Conservation (phyloP, 2,888 invertebrate genomes). For the Steinernema scapterisci region DNA sequence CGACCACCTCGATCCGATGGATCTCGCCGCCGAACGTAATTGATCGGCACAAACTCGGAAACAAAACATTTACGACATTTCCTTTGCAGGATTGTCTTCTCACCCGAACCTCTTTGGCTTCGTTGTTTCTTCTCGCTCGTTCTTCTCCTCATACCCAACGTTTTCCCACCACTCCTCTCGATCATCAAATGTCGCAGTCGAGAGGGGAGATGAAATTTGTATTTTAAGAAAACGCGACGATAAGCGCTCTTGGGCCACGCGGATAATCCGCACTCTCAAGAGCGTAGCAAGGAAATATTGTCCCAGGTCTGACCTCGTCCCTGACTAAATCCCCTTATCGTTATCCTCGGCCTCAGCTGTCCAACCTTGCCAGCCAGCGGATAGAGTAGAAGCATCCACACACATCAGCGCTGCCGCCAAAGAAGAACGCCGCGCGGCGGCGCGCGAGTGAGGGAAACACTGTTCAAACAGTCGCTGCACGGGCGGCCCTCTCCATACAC, state of each 20-base stretch:
- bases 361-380: constrained; percentile 16
- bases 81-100: neutral
- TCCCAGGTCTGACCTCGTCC: constrained; percentile 26
- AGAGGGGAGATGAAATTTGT: neutral
- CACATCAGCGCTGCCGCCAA: neutral
- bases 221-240: constrained; percentile 21
- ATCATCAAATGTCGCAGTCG: constrained; percentile 17
- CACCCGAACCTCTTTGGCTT: neutral
- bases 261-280: constrained; percentile 24
- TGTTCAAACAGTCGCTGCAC: constrained; percentile 24
- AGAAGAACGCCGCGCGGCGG: constrained; percentile 24
- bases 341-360: constrained; percentile 13
- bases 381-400: neutral
- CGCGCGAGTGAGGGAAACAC: neutral
- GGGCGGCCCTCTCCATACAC: constrained; percentile 27
- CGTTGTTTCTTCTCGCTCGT: neutral
- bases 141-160: too few relatives aligned
- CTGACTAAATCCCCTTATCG: constrained; percentile 24
- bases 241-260: constrained; percentile 3
- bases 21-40: constrained; percentile 18
- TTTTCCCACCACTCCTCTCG: neutral
- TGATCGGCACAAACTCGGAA: constrained; percentile 17
- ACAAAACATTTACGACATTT: constrained; percentile 26
- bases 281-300: constrained; percentile 19
- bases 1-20: constrained; percentile 8